Base-by-base conservation (phyloP, 2,888 invertebrate genomes). In the Drosophila colorata region DNA sequence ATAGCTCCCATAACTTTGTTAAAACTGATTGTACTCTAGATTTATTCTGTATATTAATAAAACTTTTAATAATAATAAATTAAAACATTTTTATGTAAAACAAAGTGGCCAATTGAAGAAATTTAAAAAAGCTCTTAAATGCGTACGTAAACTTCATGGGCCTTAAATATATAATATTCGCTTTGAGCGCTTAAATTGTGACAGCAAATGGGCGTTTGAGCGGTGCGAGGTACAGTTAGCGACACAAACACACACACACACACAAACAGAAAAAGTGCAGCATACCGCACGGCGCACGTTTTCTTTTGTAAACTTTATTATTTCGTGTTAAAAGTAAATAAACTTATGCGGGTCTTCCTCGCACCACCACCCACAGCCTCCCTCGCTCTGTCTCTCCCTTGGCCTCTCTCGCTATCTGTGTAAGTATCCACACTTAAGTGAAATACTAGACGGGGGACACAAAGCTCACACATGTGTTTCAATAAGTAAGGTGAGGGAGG, bases 291-390 rank as follows among this genome's bases (percentile, higher is more conserved):
- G 71, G 85, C 74, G 82, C 83, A 89, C 88, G 83, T 83, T 87
- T 83, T 75, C 89, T 72, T 89, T 83, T 85, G 88, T 83, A 83
- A 83, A 83, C 87, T 83, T 83, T 89, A 83, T 89, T 83, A 83
- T 83, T 83, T 89, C 89, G 83, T 89, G 83, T 85, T 83, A 89
- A 83, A 83, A 83, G 83, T 83, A 83, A 83, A 83, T 83, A 83
- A 83, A 83, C 83, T 89, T 89, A 83, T 77, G 70, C 69, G 59
- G 81, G 87, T 70, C 33, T 33, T 43, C 16, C 25, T 25, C 41
- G 8, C 53, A 5, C 33, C 28, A 7, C 41, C 20, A 11, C 35
- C 8, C 5, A 4, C 47, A 9, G 18, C 2, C 28, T 33, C 8
- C 4, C 28, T 1, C 0, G 13, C 11, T 20, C 7, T 9, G n/a